Conservation (phyloP, 1,140 invertebrate species). For the Coelopa frigida region DNA sequence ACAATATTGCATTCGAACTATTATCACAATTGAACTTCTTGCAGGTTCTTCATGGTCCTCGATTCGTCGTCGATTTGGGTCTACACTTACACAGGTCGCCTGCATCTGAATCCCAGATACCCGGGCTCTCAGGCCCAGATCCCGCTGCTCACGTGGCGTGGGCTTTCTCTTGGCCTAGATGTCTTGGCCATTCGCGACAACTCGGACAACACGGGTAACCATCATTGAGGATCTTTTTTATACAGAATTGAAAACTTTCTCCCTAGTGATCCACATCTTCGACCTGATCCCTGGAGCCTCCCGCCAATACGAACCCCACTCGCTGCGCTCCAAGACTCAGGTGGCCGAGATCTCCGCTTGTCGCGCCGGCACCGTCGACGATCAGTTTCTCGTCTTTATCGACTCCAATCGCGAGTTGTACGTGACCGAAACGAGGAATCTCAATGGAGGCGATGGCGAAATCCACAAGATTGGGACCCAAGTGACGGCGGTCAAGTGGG, state of each 20-base stretch:
- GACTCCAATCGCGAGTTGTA: constrained; percentile 78
- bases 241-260: neutral
- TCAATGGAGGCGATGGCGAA: constrained; percentile 41
- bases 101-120: constrained; percentile 70
- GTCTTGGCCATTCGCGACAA: constrained; percentile 71
- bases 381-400: constrained; percentile 69
- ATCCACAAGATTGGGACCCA: constrained; percentile 69
- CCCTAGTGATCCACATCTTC: constrained; percentile 68
- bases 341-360: constrained; percentile 66
- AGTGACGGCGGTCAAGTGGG: constrained; percentile 75
- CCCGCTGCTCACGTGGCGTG: constrained; percentile 52
- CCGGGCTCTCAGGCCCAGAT: constrained; percentile 50
- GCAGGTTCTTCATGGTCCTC: constrained; percentile 73
- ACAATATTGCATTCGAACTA: no score
- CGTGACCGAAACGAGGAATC: constrained; percentile 56
- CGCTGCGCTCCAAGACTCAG: constrained; percentile 53
- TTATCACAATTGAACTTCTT: constrained; percentile 30
- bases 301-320: constrained; percentile 56
- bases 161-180: constrained; percentile 68
- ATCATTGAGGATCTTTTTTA: neutral
- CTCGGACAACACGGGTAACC: constrained; percentile 62
- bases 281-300: constrained; percentile 69
- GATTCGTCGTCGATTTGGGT: constrained; percentile 65
- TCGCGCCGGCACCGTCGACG: constrained; percentile 58
- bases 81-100: constrained; percentile 78